phyloP scores from a whole-genome alignment of 2,888 invertebrate species.

The Gnatocerus cornutus region DNA sequence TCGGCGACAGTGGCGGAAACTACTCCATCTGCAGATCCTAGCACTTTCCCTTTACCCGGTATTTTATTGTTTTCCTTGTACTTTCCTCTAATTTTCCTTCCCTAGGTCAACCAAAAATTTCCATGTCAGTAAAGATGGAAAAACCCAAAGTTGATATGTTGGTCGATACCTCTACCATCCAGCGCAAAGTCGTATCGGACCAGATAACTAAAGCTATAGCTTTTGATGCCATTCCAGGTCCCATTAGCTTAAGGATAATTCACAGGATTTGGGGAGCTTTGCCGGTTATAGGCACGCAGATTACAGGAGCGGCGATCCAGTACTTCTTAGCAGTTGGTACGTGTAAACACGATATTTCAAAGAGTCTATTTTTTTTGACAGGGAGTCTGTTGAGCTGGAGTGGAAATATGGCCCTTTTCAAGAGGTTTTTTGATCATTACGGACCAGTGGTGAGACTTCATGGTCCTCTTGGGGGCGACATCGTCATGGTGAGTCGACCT shows the following conservation, averaged over 20 bases:
- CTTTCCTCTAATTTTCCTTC: background rate
- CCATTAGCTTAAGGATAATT: conserved; percentile 74
- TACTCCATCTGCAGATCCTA: conserved; percentile 7
- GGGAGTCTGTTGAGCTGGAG: conserved; percentile 71
- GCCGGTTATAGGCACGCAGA: conserved; percentile 77
- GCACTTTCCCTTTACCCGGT: conserved; percentile 15
- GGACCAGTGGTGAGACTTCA: conserved; percentile 80
- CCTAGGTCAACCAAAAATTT: conserved; percentile 24
- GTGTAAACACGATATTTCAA: conserved; percentile 4
- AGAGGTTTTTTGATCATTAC: conserved; percentile 73
- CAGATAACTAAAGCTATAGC: conserved; percentile 58
- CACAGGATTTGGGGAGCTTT: conserved; percentile 76
- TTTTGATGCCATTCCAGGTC: conserved; percentile 80
- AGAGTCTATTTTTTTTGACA: conserved; percentile 42
- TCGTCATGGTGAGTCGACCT: conserved; percentile 78
- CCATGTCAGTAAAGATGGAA: conserved; percentile 5
- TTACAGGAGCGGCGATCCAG: conserved; percentile 74
- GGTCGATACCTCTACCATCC: conserved; percentile 13
- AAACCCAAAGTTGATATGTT: conserved; percentile 19
- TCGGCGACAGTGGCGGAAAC: conserved; percentile 18
- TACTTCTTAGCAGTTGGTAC: conserved; percentile 73
- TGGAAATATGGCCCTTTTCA: conserved; percentile 69
- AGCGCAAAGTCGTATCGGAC: background rate
- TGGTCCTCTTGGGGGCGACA: conserved; percentile 78
- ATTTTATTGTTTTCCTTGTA: background rate